These are phyloP conservation scores for Nipponacmea schrenckii DNA, from an alignment of 2,888 invertebrate genomes.

Conservation along the genomic window DNA sequence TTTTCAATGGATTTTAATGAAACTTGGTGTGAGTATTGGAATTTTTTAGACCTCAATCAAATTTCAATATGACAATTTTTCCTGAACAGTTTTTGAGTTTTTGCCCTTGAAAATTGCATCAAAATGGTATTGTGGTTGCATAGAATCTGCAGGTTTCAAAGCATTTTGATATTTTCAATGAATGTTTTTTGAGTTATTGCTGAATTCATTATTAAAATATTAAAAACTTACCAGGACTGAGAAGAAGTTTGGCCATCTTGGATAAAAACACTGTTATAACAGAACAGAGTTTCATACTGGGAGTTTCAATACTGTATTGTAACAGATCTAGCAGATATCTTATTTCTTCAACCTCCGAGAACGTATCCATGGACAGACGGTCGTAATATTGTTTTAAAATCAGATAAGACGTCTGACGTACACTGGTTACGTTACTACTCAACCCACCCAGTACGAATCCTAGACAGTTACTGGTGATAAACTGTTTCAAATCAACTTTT, in stretches of 20 bases:
- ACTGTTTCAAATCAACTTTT: slow-evolving; percentile 78
- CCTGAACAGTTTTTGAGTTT: no score
- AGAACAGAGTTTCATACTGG: slow-evolving; percentile 72
- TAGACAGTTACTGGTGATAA: slow-evolving; percentile 78
- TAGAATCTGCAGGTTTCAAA: no score
- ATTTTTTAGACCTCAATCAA: no score
- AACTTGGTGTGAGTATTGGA: no score
- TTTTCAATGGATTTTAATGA: no score
- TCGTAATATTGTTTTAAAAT: slow-evolving; percentile 79
- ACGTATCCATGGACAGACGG: slow-evolving; percentile 75
- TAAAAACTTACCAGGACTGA: slow-evolving; percentile 73
- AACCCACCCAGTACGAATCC: slow-evolving; percentile 79
- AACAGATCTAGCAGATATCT: slow-evolving; percentile 77
- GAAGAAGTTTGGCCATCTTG: slow-evolving; percentile 77
- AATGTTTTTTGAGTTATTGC: no score
- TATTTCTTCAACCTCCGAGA: slow-evolving; percentile 76
- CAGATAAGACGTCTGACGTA: slow-evolving; percentile 80
- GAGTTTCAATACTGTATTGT: slow-evolving; percentile 73
- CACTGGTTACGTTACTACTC: slow-evolving; percentile 75
- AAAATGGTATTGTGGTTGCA: no score
- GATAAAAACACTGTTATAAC: slow-evolving; percentile 79
- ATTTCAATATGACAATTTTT: no score
- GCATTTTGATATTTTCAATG: no score
- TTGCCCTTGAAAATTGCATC: no score
- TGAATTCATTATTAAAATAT: no score